Evolutionary conservation across 1,140 invertebrate species (phyloP).

Genomic region (Harpegnathos saltator): DNA sequence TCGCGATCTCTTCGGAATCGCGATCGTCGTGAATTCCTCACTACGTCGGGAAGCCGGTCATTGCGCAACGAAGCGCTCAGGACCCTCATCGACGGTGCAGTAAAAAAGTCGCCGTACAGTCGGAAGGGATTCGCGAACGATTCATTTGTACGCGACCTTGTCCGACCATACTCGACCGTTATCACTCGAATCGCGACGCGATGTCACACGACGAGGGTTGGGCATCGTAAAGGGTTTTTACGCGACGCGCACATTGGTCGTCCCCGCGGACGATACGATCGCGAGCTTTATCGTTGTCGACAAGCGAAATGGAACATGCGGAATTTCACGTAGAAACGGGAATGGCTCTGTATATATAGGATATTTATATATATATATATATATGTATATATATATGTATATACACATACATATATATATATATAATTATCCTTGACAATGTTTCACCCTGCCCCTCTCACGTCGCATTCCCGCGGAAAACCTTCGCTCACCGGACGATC

Average conservation of each 20-base stretch:
- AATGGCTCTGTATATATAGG: too few relatives aligned
- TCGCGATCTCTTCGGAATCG: neutral
- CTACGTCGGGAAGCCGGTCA: too few relatives aligned
- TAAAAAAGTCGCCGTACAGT: too few relatives aligned
- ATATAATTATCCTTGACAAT: conserved; percentile 14
- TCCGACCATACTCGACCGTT: conserved; percentile 4
- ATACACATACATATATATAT: neutral
- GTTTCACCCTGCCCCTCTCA: neutral
- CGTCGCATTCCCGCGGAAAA: neutral
- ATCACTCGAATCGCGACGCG: neutral
- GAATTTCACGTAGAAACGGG: neutral
- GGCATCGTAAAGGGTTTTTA: neutral
- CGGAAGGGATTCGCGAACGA: too few relatives aligned
- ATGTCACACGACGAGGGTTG: neutral
- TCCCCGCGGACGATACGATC: neutral
- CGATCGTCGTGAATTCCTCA: neutral
- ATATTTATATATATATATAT: neutral
- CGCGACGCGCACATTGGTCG: neutral
- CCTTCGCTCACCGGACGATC: neutral
- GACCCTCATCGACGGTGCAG: neutral
- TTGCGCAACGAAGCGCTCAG: neutral
- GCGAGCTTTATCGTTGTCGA: neutral
- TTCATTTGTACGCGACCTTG: neutral
- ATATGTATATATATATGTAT: too few relatives aligned
- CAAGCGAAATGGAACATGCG: neutral